Conservation (phyloP, 2,797 vertebrate genomes). For the Hozukius guyotensis region DNA sequence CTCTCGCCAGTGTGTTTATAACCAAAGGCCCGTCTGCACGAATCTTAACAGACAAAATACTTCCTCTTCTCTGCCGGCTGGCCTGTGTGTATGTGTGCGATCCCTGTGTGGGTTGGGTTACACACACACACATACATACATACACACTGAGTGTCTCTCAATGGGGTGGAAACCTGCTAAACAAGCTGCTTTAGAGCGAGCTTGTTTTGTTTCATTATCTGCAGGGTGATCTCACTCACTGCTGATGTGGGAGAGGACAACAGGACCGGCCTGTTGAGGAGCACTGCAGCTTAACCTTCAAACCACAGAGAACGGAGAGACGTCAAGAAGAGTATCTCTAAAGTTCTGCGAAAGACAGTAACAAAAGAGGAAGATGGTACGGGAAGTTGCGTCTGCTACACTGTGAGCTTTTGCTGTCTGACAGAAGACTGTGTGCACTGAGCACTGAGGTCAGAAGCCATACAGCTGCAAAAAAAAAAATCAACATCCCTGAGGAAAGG, state of each 20-base stretch:
- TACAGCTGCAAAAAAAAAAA: neutral
- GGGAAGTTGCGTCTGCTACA: conserved; percentile 52
- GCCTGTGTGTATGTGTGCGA: conserved; percentile 9
- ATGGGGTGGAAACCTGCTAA: conserved; percentile 74
- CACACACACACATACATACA: neutral
- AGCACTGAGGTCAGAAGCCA: neutral
- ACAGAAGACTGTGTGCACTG: neutral
- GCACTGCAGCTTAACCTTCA: conserved; percentile 1
- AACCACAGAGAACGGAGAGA: neutral
- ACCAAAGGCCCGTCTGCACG: conserved; percentile 32
- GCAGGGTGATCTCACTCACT: conserved; percentile 50
- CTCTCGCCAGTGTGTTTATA: conserved; percentile 21
- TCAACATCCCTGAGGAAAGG: neutral
- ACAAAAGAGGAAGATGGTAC: conserved; percentile 53
- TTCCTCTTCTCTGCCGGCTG: conserved; percentile 6
- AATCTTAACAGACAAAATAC: conserved; percentile 15
- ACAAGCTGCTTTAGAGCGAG: conserved; percentile 61
- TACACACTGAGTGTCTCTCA: conserved; percentile 19
- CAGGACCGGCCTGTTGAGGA: conserved; percentile 38
- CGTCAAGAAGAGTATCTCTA: neutral
- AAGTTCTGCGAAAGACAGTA: neutral
- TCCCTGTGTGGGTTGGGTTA: conserved; percentile 54
- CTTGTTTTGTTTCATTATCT: conserved; percentile 68
- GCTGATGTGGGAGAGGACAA: conserved; percentile 53
- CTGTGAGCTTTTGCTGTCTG: neutral